These are phyloP conservation scores for Pseudochaenichthys georgianus DNA, from an alignment of 2,797 vertebrate species.

Conservation along the genomic window DNA sequence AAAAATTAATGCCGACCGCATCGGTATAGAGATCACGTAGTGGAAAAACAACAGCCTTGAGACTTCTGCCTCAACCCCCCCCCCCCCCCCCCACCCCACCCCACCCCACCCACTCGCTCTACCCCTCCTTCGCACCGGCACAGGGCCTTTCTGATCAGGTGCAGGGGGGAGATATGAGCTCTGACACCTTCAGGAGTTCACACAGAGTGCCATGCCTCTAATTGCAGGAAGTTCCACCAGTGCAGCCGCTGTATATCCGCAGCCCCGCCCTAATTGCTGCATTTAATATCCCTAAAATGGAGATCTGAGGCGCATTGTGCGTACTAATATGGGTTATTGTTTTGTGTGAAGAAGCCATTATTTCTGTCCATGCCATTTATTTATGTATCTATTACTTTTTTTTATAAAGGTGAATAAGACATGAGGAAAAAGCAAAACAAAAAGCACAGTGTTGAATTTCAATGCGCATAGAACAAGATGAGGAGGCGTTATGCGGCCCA, in stretches of 20 bases:
- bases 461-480: slow-evolving; percentile 47
- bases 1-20: slow-evolving; percentile 88
- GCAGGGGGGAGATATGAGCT: slow-evolving; percentile 83
- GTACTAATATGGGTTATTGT: slow-evolving; percentile 64
- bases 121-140: slow-evolving; percentile 63
- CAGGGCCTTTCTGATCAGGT: slow-evolving; percentile 85
- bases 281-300: slow-evolving; percentile 84
- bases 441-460: slow-evolving; percentile 55
- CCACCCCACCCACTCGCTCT: slow-evolving; percentile 40
- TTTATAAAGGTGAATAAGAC: slow-evolving; percentile 52
- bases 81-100: slow-evolving; percentile 60
- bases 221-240: slow-evolving; percentile 81
- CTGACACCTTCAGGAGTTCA: slow-evolving; percentile 88
- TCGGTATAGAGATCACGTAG: slow-evolving; percentile 89
- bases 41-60: slow-evolving; percentile 86
- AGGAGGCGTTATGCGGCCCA: slow-evolving; percentile 4
- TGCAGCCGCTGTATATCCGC: slow-evolving; percentile 68
- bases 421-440: slow-evolving; percentile 42
- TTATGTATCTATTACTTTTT: slow-evolving; percentile 47
- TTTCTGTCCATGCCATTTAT: slow-evolving; percentile 52
- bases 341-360: slow-evolving; percentile 60
- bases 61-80: slow-evolving; percentile 75
- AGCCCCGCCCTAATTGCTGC: slow-evolving; percentile 79
- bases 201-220: slow-evolving; percentile 84
- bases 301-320: slow-evolving; percentile 73